Conservation (phyloP, 2,113 vertebrate genomes). For the Picathartes gymnocephalus region DNA sequence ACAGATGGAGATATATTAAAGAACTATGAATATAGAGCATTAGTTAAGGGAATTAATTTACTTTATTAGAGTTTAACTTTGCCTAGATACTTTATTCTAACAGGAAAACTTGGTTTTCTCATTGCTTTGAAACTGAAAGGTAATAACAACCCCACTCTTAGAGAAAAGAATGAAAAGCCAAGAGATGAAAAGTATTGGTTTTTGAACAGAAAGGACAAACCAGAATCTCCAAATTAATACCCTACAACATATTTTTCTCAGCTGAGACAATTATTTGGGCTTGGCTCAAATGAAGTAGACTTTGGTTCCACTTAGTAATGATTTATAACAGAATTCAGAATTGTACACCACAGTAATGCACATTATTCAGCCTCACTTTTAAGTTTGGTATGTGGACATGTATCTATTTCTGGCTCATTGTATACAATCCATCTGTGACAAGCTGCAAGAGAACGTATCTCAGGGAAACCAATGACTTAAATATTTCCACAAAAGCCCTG, state of each 20-base stretch:
- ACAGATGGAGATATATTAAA: background rate
- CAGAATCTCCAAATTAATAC: background rate
- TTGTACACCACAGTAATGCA: background rate
- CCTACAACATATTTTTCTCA: background rate
- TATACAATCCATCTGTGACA: background rate
- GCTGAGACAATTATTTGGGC: background rate
- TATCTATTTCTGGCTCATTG: background rate
- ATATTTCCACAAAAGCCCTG: background rate
- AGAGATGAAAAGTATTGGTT: background rate
- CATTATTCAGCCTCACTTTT: background rate
- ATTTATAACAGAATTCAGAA: background rate
- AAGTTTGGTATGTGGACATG: fast-evolving
- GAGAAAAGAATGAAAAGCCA: background rate
- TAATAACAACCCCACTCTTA: background rate
- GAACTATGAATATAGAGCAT: background rate
- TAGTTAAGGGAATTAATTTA: background rate
- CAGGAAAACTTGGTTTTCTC: background rate
- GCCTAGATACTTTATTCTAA: background rate
- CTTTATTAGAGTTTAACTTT: background rate
- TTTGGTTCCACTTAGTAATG: background rate
- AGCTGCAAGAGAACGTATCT: background rate
- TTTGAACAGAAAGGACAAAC: background rate
- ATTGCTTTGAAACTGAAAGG: background rate
- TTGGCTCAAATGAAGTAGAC: background rate
- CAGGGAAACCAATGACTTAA: background rate